Evolutionary conservation across 2,797 vertebrate species (phyloP).

Genomic region (Lemur catta): DNA sequence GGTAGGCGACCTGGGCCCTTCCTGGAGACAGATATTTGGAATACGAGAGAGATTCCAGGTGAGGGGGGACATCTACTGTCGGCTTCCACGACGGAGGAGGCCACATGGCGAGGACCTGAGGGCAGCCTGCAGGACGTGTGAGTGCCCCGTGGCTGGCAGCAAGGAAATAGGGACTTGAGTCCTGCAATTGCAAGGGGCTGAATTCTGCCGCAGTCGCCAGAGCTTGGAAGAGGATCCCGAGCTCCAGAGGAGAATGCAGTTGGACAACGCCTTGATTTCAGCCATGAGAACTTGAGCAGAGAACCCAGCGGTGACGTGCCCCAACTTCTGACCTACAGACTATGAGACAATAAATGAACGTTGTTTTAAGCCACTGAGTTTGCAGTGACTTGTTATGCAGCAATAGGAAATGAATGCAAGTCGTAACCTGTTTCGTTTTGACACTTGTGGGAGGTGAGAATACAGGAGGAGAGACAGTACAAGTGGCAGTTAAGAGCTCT

Average conservation of each 20-base stretch:
- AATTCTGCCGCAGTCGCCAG: neutral
- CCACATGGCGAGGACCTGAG: neutral
- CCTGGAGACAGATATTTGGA: neutral
- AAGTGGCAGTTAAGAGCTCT: neutral
- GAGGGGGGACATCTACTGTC: neutral
- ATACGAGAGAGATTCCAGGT: neutral
- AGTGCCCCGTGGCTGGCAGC: neutral
- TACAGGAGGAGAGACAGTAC: neutral
- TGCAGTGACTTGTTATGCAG: neutral
- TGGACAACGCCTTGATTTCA: neutral
- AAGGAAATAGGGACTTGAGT: neutral
- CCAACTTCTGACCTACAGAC: neutral
- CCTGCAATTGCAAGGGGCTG: neutral
- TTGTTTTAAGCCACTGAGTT: neutral
- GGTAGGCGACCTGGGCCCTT: neutral
- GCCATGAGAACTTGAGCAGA: neutral
- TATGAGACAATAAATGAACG: neutral
- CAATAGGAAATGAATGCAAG: neutral
- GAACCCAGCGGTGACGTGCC: neutral
- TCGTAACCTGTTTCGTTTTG: neutral
- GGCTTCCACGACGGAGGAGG: neutral
- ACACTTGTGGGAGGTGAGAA: neutral
- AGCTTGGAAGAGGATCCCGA: neutral
- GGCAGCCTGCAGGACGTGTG: neutral
- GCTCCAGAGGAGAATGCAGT: neutral